A percentile compares a stretch with the other conserved stretches of the same genome.
These are phyloP conservation scores for Druon quercuslanigerum DNA, from an alignment of 1,140 invertebrate species.

Conservation along the genomic window DNA sequence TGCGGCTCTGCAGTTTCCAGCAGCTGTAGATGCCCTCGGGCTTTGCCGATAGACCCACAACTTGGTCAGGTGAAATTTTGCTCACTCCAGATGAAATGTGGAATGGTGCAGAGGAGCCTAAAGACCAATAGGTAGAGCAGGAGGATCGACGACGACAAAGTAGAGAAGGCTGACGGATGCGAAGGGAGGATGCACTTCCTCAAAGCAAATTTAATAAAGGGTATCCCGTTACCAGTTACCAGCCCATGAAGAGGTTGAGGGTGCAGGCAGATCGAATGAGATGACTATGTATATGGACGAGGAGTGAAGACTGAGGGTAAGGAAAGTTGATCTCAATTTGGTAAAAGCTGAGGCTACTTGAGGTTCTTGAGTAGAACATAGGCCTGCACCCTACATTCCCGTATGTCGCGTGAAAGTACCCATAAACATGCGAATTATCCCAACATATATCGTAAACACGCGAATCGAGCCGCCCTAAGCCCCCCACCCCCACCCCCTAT, in stretches of 20 bases:
- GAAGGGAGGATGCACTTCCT: conserved; percentile 2
- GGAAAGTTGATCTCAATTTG: background rate
- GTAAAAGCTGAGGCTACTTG: background rate
- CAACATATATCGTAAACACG: background rate
- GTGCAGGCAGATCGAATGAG: background rate
- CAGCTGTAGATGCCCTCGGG: background rate
- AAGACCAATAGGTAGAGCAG: background rate
- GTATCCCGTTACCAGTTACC: conserved; percentile 14
- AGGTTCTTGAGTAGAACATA: background rate
- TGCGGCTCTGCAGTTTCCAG: background rate
- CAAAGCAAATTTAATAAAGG: conserved; percentile 18
- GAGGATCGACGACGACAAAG: background rate
- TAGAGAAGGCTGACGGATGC: background rate
- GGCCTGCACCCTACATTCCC: background rate
- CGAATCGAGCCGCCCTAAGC: background rate
- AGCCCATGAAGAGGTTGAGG: background rate
- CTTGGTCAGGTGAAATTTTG: conserved; percentile 6
- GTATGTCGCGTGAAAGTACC: background rate
- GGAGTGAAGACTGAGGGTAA: background rate
- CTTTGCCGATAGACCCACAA: background rate
- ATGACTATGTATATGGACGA: background rate
- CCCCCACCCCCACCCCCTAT: too few species aligned
- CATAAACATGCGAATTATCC: background rate
- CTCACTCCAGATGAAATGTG: background rate
- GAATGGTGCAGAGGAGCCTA: background rate